Base-by-base conservation (phyloP, 2,888 invertebrate genomes). In the Ophion ventricosus region DNA sequence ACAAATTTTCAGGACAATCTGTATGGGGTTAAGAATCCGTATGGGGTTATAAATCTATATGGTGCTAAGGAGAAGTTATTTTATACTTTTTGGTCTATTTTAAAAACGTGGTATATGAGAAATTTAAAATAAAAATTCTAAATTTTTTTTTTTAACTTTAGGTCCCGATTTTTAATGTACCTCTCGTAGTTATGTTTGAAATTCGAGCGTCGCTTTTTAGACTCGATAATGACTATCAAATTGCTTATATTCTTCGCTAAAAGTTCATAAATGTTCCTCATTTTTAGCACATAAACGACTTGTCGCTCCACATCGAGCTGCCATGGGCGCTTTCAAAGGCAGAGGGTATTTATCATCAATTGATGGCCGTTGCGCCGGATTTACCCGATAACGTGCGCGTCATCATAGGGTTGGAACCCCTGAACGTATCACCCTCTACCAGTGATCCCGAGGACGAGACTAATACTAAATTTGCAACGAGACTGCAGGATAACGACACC, bases 291-390 rank as follows among this genome's bases (percentile, higher is more conserved):
- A 97, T 99, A 85, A 99, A 99, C 94, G 99, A 99, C 92, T 94
- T 99, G 86, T 97, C 98, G 14, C 96, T 97, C 93, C 96, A 96
- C 86, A 96, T 99, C 70, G 96, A 98, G 91, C 94, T 99, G 10
- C 96, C 97, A 83, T 95, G 96, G 87, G 97, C 97, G 70, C 94
- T 99, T 29, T 96, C 96, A 88, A 96, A 96, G 83, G 99, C 99
- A 0, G 99, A 99, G 93, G 97, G 97, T 10, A 98, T 99, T 88
- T 99, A 96, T 93, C 95, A 97, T 89, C 99, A 99, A 93, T 95
- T 99, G 0, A 95, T 96, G 87, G 95, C 95, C 17, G 93, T 94
- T 1, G 95, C 96, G 0, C 95, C 95, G 0, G 95, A 96, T 88
- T 93, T 97, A 76, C 96, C 96, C 0, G 96, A 97, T 91, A 95